Base-by-base conservation (phyloP, 2,113 vertebrate genomes). In the Pholis gunnellus region DNA sequence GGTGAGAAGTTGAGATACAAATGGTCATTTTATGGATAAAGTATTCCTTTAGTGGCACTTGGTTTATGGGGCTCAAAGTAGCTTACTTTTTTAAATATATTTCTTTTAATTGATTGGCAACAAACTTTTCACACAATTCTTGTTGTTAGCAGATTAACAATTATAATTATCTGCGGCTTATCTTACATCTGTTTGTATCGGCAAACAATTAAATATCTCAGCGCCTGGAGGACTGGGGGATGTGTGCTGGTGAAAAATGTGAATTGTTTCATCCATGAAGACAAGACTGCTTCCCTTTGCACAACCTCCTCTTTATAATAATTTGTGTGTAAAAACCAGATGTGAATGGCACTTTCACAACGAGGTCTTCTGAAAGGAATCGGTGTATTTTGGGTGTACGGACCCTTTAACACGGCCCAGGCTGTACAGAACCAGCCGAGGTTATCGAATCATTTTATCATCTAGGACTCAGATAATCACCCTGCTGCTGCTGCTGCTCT, bases 401-500 rank as follows among this genome's bases (percentile, higher is more conserved):
- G 48, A 3, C 11, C 38, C 64, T 69, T 64, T 54, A 72, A 67
- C 22, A 1, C 17, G 1, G 2, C 17, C 8, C 52, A 63, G 57
- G 34, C 11, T 46, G 8, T 4, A 38, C 1, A 10, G 52, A 18
- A 13, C 6, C 11, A 27, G 29, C 2, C 1, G 20, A 25, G 25
- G 22, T n/a, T 36, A 34, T 48, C 50, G 5, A 4, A 52, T 54
- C 8, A 38, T n/a, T 42, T 31, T 1, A 61, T 54, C n/a, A 29
- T 22, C 50, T 11, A 52, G 36, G 63, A 38, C 69, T 84, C 70
- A 15, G 40, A 71, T 22, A 56, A 50, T 27, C 67, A 69, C 25
- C 15, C 48, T 59, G 68, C 59, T 13, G 63, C 48, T 59, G 68
- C 59, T 13, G 63, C 75, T 59, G 48, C 27, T 79, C 42, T n/a